Conservation (phyloP, 2,113 vertebrate species). For the Austrofundulus limnaeus region DNA sequence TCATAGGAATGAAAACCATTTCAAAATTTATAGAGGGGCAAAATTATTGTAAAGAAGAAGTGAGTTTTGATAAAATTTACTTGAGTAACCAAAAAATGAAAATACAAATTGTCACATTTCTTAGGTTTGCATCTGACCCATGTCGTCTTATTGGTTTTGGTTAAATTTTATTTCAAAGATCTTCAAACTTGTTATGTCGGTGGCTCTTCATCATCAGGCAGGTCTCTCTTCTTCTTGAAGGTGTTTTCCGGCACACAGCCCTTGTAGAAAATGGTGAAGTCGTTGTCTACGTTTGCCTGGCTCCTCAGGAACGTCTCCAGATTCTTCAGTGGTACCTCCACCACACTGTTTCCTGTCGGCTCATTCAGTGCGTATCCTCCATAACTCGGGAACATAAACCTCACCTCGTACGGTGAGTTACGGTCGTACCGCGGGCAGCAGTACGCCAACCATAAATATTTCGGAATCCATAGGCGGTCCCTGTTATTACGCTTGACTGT, state of each 20-base stretch:
- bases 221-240: slow-evolving; percentile 41
- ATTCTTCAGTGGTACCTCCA: slow-evolving; percentile 73
- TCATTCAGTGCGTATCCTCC: slow-evolving; percentile 71
- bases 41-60: too few species aligned
- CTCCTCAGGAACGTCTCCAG: slow-evolving; percentile 71
- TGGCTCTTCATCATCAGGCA: neutral
- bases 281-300: slow-evolving; percentile 44
- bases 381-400: slow-evolving; percentile 76
- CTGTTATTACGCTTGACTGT: slow-evolving; percentile 51
- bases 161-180: neutral
- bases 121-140: neutral
- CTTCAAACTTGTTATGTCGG: neutral
- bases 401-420: slow-evolving; percentile 75
- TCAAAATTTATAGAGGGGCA: too few species aligned
- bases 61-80: too few species aligned
- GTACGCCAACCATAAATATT: slow-evolving; percentile 75
- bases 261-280: slow-evolving; percentile 66
- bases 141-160: too few species aligned
- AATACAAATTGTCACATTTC: too few species aligned
- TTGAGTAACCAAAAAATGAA: too few species aligned
- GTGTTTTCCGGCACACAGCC: slow-evolving; percentile 65
- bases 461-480: slow-evolving; percentile 65
- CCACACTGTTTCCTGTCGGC: slow-evolving; percentile 45
- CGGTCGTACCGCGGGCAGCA: slow-evolving; percentile 74
- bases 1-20: too few species aligned